Percentiles rank a stretch among this genome's conserved stretches.
phyloP scores from a whole-genome alignment of 2,113 vertebrate genomes.

The Jaculus jaculus region DNA sequence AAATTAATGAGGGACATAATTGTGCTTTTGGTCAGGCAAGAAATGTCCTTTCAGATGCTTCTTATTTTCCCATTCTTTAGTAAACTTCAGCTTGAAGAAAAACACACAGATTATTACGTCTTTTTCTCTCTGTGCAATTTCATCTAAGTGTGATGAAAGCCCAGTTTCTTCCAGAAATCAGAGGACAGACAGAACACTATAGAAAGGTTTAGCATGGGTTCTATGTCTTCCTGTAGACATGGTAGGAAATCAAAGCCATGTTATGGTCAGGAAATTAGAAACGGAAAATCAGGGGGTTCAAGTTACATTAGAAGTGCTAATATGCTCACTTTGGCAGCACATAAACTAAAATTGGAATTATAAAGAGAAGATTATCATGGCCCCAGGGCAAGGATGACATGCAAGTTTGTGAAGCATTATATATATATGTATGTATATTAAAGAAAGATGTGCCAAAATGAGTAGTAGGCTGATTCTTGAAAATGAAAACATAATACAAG shows the following conservation, averaged over 20 bases:
- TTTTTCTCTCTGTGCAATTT: background rate
- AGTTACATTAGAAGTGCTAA: background rate
- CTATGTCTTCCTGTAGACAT: background rate
- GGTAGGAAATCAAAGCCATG: background rate
- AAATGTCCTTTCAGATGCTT: background rate
- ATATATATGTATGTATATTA: no score
- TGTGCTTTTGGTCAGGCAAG: slow-evolving; percentile 16
- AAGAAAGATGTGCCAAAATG: background rate
- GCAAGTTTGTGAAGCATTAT: no score
- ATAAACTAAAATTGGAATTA: no score
- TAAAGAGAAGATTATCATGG: no score
- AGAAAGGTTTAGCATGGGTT: background rate
- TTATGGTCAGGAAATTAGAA: background rate
- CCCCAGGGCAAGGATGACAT: no score
- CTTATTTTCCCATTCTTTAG: background rate
- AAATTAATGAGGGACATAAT: slow-evolving; percentile 44
- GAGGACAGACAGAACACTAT: background rate
- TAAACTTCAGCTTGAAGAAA: slow-evolving; percentile 20
- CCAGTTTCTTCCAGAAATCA: background rate
- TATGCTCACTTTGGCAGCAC: background rate
- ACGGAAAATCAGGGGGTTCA: background rate
- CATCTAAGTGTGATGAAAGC: background rate
- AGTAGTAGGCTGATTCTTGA: background rate
- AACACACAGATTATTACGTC: background rate
- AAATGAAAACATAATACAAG: background rate